Base-by-base conservation (phyloP, 2,797 vertebrate genomes). In the Rhinoraja longicauda region DNA sequence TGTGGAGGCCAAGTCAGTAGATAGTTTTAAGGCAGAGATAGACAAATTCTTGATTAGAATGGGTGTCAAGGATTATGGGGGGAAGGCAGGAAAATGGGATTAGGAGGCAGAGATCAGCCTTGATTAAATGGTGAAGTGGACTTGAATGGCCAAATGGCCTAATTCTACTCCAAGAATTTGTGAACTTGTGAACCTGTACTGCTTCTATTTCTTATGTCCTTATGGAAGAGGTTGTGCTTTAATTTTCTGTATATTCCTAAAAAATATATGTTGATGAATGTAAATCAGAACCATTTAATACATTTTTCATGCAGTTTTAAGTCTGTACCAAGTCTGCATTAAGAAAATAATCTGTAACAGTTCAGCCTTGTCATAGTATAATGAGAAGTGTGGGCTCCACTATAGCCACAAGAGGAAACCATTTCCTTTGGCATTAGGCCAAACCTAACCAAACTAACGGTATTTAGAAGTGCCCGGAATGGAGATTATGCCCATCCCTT, bases 401-500 rank as follows among this genome's bases (percentile, higher is more conserved):
- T 53, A 32, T 10, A 73, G 21, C 70, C 90, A 45, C 67, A 92
- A 92, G 70, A 75, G 67, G 90, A 92, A 92, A 92, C 39, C 72
- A 72, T 75, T n/a, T 29, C 2, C 75, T 39, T 72, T 92, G 70
- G 39, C 90, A 67, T 53, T 36, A 15, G 70, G 1, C 39, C 90
- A 92, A 73, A 75, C 90, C 64, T 92, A 73, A 92, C 90, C 90
- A 92, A 92, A 75, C 70, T 92, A 92, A 92, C 90, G 70, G 45
- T 53, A 92, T 92, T 92, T 92, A 57, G 67, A 92, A 73, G 45
- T 29, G 36, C 13, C 39, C 39, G 90, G 36, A 73, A 91, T 24
- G 73, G 26, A 92, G 70, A 92, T 92, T 45, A 53, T 45, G 24
- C 70, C 36, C 70, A 92, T 32, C 90, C 90, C 39, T 92, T 92